Evolutionary conservation across 2,113 vertebrate genomes (phyloP).

Genomic region (Apaloderma vittatum): DNA sequence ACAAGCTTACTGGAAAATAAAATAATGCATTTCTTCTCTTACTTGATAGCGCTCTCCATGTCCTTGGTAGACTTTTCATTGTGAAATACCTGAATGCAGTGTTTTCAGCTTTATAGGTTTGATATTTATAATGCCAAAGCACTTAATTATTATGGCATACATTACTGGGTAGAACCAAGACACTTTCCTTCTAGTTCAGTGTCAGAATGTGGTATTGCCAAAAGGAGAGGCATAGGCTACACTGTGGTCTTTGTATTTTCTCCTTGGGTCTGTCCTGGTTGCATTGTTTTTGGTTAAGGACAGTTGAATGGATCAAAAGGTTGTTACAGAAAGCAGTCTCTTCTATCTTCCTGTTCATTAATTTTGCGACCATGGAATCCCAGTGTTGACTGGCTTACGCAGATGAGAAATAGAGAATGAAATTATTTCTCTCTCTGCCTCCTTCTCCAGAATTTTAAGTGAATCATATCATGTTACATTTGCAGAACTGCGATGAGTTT

Average conservation of each 20-base stretch:
- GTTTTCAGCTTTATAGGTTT: not conserved
- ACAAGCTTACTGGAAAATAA: not conserved
- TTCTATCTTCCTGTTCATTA: not conserved
- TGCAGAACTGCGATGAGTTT: conserved; percentile 44
- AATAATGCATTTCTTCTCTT: not conserved
- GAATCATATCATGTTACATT: not conserved
- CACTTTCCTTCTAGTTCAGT: not conserved
- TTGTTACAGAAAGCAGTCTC: not conserved
- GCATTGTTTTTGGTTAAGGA: not conserved
- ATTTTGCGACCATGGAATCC: not conserved
- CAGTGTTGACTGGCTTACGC: not conserved
- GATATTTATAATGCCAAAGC: not conserved
- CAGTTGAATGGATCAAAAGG: not conserved
- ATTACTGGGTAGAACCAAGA: not conserved
- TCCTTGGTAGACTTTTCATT: not conserved
- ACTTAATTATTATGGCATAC: not conserved
- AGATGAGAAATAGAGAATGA: not conserved
- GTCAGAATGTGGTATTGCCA: not conserved
- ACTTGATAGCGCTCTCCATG: not conserved
- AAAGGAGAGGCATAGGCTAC: not conserved
- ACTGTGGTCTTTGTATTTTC: not conserved
- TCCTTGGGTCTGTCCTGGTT: not conserved
- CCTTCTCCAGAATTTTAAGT: not conserved
- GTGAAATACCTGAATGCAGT: not conserved
- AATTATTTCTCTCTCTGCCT: not conserved